Evolutionary conservation across 2,888 invertebrate species (phyloP).

Genomic region (Acanthococcus lagerstroemiae): DNA sequence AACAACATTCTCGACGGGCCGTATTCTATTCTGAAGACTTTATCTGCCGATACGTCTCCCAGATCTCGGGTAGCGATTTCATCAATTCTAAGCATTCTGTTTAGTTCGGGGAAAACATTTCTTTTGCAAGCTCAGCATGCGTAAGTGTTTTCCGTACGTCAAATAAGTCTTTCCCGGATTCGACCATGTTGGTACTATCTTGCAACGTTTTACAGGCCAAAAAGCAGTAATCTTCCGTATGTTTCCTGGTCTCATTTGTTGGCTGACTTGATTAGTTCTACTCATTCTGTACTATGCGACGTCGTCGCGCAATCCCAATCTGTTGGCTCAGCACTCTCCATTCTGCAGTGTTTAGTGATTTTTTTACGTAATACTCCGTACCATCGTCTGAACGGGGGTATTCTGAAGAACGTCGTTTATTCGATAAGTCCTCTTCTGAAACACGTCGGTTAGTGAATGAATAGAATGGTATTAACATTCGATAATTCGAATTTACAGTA

Average conservation of each 20-base stretch:
- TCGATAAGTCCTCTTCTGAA: slow-evolving; percentile 1
- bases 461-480: too few species aligned
- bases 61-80: slow-evolving; percentile 8
- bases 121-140: slow-evolving; percentile 23
- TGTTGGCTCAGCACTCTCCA: neutral
- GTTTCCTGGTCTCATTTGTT: slow-evolving; percentile 22
- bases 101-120: slow-evolving; percentile 18
- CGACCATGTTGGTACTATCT: too few species aligned
- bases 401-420: slow-evolving; percentile 2
- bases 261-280: slow-evolving; percentile 7
- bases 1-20: slow-evolving; percentile 18
- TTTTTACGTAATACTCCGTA: slow-evolving; percentile 22
- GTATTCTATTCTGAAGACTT: slow-evolving; percentile 21
- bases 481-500: too few species aligned
- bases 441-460: slow-evolving; percentile 8
- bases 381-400: slow-evolving; percentile 5
- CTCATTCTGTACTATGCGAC: slow-evolving; percentile 2
- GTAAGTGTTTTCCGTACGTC: neutral
- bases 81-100: slow-evolving; percentile 7
- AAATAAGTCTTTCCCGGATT: neutral
- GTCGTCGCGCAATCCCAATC: neutral
- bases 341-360: slow-evolving; percentile 13
- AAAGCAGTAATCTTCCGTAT: slow-evolving; percentile 4
- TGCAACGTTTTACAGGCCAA: slow-evolving; percentile 1
- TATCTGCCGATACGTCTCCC: slow-evolving; percentile 10